These are phyloP conservation scores for Syngnathus rostellatus DNA, from an alignment of 2,797 vertebrate species.

Conservation along the genomic window DNA sequence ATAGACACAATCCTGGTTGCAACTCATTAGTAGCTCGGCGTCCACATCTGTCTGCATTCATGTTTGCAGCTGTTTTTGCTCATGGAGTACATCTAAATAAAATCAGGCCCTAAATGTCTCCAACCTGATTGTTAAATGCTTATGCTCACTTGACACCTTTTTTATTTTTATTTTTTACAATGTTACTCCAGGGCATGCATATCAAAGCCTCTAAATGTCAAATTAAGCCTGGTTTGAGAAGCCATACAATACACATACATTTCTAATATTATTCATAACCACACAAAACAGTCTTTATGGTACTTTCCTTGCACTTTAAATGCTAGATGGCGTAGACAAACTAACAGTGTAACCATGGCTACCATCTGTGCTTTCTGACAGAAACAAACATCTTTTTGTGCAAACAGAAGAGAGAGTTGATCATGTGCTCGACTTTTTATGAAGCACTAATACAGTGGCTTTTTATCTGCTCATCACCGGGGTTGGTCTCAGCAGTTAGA, in stretches of 20 bases:
- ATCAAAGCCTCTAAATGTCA: background rate
- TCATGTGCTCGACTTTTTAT: slow-evolving; percentile 63
- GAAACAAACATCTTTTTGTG: slow-evolving; percentile 59
- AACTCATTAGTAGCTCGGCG: no score
- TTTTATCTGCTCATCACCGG: slow-evolving; percentile 48
- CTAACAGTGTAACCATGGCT: background rate
- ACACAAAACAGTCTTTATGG: background rate
- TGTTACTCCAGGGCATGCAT: background rate
- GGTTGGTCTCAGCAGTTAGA: slow-evolving; percentile 14
- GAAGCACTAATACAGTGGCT: slow-evolving; percentile 48
- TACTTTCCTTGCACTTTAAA: background rate
- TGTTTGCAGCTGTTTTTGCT: no score
- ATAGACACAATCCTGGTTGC: no score
- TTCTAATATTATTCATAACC: background rate
- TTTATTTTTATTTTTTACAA: background rate
- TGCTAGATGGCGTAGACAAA: background rate
- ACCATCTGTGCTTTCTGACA: slow-evolving; percentile 20
- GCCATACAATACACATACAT: background rate
- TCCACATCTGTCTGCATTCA: no score
- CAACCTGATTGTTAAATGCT: no score
- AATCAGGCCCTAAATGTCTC: no score
- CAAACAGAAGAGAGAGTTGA: slow-evolving; percentile 23
- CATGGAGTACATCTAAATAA: no score
- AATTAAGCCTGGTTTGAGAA: background rate
- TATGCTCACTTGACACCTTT: background rate